A percentile compares a stretch with the other conserved stretches of the same genome.
phyloP scores from a whole-genome alignment of 2,797 vertebrate genomes.

The Petrocephalus schoutedeni region DNA sequence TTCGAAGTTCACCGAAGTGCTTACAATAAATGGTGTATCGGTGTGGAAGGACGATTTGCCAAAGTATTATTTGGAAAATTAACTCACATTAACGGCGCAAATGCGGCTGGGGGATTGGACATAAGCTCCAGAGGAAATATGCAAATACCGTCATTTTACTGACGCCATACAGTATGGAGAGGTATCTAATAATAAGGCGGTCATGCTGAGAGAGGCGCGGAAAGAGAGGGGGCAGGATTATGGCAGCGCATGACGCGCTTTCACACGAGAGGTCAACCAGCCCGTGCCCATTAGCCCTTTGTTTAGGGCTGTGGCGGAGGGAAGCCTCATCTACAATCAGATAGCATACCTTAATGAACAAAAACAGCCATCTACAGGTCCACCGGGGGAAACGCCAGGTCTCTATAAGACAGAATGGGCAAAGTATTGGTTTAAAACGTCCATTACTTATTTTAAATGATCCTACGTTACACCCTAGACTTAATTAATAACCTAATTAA shows the following conservation, averaged over 20 bases:
- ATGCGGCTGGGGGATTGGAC: slow-evolving; percentile 73
- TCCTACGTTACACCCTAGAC: slow-evolving; percentile 4
- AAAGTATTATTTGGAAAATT: slow-evolving; percentile 92
- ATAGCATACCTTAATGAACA: slow-evolving; percentile 15
- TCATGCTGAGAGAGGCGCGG: slow-evolving; percentile 77
- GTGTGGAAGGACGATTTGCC: slow-evolving; percentile 95
- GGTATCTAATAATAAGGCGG: slow-evolving; percentile 79
- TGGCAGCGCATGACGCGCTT: slow-evolving; percentile 58
- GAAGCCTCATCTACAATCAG: neutral
- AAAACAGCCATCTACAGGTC: neutral
- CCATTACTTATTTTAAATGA: slow-evolving; percentile 22
- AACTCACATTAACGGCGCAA: slow-evolving; percentile 88
- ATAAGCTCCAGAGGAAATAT: slow-evolving; percentile 76
- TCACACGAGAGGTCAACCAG: slow-evolving; percentile 26
- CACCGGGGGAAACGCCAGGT: slow-evolving; percentile 12
- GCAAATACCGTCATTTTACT: slow-evolving; percentile 84
- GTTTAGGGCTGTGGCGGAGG: neutral
- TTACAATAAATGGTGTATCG: slow-evolving; percentile 97
- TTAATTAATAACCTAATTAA: slow-evolving; percentile 23
- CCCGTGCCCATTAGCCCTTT: neutral
- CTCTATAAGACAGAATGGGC: neutral
- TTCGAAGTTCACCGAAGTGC: slow-evolving; percentile 98
- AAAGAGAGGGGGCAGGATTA: slow-evolving; percentile 62
- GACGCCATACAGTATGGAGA: slow-evolving; percentile 73
- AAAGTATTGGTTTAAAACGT: slow-evolving; percentile 12